phyloP scores from a whole-genome alignment of 2,113 vertebrate species.

The Solea senegalensis region DNA sequence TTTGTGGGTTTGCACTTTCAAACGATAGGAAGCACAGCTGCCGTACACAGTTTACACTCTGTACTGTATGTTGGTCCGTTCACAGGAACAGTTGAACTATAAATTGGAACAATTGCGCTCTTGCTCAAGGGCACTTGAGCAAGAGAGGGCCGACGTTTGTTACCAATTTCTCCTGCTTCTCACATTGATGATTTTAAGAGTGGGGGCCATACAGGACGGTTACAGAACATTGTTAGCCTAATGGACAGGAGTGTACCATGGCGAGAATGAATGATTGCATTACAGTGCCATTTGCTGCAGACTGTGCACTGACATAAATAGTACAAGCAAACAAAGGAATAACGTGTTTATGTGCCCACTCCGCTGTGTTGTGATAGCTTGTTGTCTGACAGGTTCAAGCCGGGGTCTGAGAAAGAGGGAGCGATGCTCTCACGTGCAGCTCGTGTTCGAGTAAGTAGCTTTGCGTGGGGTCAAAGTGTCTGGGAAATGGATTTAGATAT shows the following conservation, averaged over 20 bases:
- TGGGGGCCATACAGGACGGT: constrained; percentile 27
- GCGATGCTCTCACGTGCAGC: constrained; percentile 37
- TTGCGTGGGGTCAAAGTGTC: constrained; percentile 54
- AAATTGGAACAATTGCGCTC: neutral
- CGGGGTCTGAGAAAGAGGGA: constrained; percentile 48
- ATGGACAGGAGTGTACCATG: constrained; percentile 56
- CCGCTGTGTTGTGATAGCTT: constrained; percentile 52
- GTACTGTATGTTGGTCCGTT: constrained; percentile 5
- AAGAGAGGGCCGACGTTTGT: constrained; percentile 30
- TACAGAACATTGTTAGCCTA: constrained; percentile 65
- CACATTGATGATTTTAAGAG: constrained; percentile 55
- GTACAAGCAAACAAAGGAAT: constrained; percentile 67
- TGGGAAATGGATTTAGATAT: constrained; percentile 64
- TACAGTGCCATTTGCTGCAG: constrained; percentile 63
- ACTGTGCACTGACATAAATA: constrained; percentile 68
- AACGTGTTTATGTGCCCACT: constrained; percentile 55
- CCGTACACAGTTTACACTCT: neutral
- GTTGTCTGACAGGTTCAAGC: constrained; percentile 62
- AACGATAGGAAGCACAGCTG: constrained; percentile 21
- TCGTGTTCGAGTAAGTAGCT: constrained; percentile 29
- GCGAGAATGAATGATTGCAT: constrained; percentile 70
- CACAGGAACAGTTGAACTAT: neutral
- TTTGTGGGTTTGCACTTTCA: neutral
- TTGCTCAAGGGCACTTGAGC: constrained; percentile 30
- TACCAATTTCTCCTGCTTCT: constrained; percentile 45